These are phyloP conservation scores for Habropoda laboriosa DNA, from an alignment of 1,140 invertebrate species.

Conservation along the genomic window DNA sequence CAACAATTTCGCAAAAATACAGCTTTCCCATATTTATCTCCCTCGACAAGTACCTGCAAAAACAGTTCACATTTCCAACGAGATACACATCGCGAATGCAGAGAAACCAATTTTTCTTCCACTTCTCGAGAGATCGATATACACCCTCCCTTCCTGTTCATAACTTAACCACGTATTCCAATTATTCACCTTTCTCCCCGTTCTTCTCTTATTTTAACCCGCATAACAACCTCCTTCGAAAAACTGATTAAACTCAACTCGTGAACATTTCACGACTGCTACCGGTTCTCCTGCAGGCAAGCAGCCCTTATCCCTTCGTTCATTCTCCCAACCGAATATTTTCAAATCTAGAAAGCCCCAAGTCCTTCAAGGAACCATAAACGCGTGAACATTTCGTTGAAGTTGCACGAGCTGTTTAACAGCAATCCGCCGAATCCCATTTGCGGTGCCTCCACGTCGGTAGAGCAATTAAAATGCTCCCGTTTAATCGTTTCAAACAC, in stretches of 20 bases:
- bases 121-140: not conserved
- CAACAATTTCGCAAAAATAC: not conserved
- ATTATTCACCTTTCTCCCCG: not conserved
- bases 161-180: conserved; percentile 18
- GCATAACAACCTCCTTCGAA: conserved; percentile 4
- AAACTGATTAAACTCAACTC: conserved; percentile 21
- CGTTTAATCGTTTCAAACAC: not conserved
- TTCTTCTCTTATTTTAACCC: not conserved
- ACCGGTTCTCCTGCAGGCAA: no score
- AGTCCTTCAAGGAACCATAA: not conserved
- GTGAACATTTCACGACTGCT: not conserved
- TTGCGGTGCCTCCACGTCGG: not conserved
- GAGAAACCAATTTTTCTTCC: not conserved
- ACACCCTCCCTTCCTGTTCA: not conserved
- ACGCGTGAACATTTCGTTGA: not conserved
- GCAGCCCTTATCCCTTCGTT: not conserved
- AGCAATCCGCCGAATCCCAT: not conserved
- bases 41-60: not conserved
- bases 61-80: not conserved
- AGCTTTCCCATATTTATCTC: not conserved
- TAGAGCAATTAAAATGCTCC: conserved; percentile 13
- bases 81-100: not conserved
- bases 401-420: not conserved
- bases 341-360: not conserved
- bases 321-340: not conserved